phyloP scores from a whole-genome alignment of 2,888 invertebrate species.

The Callimorpha dominula region DNA sequence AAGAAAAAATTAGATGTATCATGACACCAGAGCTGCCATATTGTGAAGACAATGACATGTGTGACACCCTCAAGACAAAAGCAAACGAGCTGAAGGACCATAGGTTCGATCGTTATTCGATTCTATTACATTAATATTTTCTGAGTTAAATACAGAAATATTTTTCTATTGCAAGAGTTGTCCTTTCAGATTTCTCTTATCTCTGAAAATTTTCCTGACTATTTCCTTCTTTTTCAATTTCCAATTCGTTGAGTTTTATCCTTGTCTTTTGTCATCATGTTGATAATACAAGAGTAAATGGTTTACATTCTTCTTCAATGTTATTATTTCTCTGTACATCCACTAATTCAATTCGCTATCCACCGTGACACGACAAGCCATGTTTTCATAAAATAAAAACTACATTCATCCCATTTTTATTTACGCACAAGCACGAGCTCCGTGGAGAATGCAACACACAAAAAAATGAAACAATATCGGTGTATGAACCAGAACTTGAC shows the following conservation, averaged over 20 bases:
- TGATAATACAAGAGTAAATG: too few relatives aligned
- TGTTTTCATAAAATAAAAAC: neutral
- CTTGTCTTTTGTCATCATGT: neutral
- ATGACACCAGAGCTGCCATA: too few relatives aligned
- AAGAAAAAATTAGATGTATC: too few relatives aligned
- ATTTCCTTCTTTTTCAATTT: too few relatives aligned
- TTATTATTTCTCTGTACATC: too few relatives aligned
- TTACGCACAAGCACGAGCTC: neutral
- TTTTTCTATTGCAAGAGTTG: neutral
- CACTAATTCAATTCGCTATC: neutral
- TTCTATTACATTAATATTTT: neutral
- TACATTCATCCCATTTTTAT: neutral
- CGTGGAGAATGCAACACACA: neutral
- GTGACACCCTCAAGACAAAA: neutral
- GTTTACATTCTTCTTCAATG: too few relatives aligned
- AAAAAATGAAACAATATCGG: constrained; percentile 4
- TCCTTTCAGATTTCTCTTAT: neutral
- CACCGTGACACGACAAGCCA: neutral
- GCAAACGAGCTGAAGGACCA: neutral
- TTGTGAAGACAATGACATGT: too few relatives aligned
- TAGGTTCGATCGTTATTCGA: neutral
- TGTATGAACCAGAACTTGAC: constrained; percentile 18
- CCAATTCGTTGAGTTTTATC: too few relatives aligned
- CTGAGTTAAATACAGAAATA: neutral
- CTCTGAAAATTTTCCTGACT: neutral